phyloP scores from a whole-genome alignment of 2,113 vertebrate genomes.

The Platichthys stellatus region DNA sequence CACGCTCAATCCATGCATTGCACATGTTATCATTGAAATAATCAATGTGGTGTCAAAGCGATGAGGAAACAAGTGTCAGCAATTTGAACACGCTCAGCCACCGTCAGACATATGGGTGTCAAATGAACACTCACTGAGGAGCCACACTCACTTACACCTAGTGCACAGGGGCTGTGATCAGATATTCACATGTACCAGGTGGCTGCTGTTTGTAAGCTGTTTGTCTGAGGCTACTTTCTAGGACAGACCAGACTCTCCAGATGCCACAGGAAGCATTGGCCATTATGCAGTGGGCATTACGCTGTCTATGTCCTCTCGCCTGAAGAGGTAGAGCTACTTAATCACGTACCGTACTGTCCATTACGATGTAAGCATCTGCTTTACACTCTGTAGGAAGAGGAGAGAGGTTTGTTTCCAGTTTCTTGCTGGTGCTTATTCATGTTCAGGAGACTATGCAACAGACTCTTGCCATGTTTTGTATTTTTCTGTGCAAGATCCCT shows the following conservation, averaged over 20 bases:
- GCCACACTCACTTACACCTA: background rate
- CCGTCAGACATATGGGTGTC: constrained; percentile 32
- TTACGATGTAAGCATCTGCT: background rate
- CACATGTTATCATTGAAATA: background rate
- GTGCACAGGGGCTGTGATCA: constrained; percentile 33
- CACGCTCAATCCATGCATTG: background rate
- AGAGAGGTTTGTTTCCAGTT: background rate
- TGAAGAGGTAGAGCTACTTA: background rate
- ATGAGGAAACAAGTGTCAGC: constrained; percentile 1
- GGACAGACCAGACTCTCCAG: background rate
- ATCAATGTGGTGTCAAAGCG: constrained; percentile 3
- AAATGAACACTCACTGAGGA: constrained; percentile 9
- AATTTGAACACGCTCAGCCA: background rate
- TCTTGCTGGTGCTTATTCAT: background rate
- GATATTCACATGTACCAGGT: constrained; percentile 50
- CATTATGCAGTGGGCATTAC: background rate
- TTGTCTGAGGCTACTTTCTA: background rate
- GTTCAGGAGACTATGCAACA: background rate
- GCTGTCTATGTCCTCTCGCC: background rate
- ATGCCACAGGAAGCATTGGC: background rate
- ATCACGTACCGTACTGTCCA: background rate
- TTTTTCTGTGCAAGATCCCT: background rate
- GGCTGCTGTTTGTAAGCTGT: constrained; percentile 2
- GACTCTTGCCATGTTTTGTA: background rate
- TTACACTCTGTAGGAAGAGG: background rate